A percentile compares a stretch with the other conserved stretches of the same genome.
phyloP scores from a whole-genome alignment of 1,140 invertebrate genomes.

The Bombus polaris region DNA sequence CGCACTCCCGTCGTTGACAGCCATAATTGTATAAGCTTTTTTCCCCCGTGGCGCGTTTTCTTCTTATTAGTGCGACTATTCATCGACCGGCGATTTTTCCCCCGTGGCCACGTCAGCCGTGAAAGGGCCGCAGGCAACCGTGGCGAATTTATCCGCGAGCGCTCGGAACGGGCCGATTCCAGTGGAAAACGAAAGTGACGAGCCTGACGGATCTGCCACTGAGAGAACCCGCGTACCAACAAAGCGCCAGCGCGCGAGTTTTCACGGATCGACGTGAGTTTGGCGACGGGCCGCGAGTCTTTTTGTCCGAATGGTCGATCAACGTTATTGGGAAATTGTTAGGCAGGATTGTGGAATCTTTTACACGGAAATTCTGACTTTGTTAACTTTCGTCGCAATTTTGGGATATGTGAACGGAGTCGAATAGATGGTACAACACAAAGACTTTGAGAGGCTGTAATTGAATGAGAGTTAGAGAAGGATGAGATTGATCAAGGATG shows the following conservation, averaged over 20 bases:
- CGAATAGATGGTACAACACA: background rate
- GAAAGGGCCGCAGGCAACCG: conserved; percentile 50
- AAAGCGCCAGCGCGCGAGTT: background rate
- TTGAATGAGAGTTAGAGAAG: background rate
- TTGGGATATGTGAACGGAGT: too few species aligned
- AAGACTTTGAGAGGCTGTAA: background rate
- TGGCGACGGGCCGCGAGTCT: background rate
- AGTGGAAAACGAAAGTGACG: conserved; percentile 60
- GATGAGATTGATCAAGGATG: background rate
- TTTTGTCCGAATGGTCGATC: background rate
- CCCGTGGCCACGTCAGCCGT: conserved; percentile 33
- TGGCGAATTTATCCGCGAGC: conserved; percentile 54
- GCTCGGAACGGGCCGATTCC: conserved; percentile 30
- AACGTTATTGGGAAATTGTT: background rate
- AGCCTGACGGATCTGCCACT: background rate
- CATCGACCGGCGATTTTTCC: conserved; percentile 62
- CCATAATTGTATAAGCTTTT: conserved; percentile 30
- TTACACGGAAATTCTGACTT: too few species aligned
- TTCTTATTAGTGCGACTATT: conserved; percentile 36
- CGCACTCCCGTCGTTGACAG: conserved; percentile 22
- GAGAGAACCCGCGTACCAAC: background rate
- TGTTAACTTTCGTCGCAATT: background rate
- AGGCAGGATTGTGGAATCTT: too few species aligned
- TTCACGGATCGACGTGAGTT: background rate
- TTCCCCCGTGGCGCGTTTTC: background rate